Evolutionary conservation across 2,888 invertebrate species (phyloP), one percentile per base, ranked within the genome.

Genomic region (Omphaloscelis lunosa): DNA sequence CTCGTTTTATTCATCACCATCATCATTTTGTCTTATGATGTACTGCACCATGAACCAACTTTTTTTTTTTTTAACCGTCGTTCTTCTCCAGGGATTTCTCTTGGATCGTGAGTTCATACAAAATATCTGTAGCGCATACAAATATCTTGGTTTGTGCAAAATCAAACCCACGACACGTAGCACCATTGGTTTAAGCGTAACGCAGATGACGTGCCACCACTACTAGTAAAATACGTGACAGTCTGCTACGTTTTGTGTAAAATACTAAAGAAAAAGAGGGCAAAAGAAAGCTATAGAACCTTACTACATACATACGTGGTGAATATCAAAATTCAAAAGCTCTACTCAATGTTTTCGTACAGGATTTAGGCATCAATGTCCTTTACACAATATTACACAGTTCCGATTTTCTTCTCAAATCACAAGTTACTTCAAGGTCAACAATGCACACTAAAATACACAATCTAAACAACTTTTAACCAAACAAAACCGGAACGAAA

Each of bases 401-500:
- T 45, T 27, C 0, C 2, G 15, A 4, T 27, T 72, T 72, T 45
- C 34, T 72, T 45, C 34, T 34, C 1, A n/a, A 71, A 70, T 29
- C 11, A 65, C 12, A 39, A 45, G 17, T 29, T 15, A 15, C 5
- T 53, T 15, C 59, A 62, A 66, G 27, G 45, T 9, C 59, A 77
- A 62, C 48, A 82, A 73, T n/a, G 5, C 6, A 45, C 23, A 71
- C 39, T 53, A 65, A 69, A 69, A 65, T 11, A 39, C 41, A 48
- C 4, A 53, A 62, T 39, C 8, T 45, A 45, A 34, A 66, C 45
- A 34, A n/a, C 12, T 27, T 56, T 61, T 34, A 56, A 61, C 48
- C 27, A n/a, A 56, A 67, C 27, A 41, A 65, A 71, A 72, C 56
- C 77, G 45, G 29, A 71, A 68, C 34, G 61, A 72, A 69, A 72